A percentile compares a stretch with the other conserved stretches of the same genome.
Conservation (phyloP, 2,113 vertebrate species). For the Chaenogobius annularis region DNA sequence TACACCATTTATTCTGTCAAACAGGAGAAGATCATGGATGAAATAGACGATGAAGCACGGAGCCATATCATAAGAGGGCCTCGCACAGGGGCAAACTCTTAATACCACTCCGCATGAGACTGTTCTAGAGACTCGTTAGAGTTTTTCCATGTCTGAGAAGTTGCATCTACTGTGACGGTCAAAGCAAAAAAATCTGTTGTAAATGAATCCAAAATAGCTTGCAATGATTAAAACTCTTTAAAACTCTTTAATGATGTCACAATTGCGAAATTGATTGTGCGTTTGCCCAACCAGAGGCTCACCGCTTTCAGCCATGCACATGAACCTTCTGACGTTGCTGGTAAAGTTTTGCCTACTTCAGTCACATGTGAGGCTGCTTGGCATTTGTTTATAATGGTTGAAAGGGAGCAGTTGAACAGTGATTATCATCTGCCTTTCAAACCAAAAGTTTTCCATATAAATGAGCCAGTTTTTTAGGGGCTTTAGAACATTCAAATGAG, state of each 20-base stretch:
- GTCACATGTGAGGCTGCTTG: no score
- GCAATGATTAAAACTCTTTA: no score
- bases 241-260: no score
- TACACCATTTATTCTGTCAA: conserved; percentile 71
- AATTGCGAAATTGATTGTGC: no score
- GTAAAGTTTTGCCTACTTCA: background rate
- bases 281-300: no score
- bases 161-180: no score
- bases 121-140: background rate
- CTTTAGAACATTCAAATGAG: background rate
- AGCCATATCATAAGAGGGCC: conserved; percentile 56
- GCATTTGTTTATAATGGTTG: no score
- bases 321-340: no score
- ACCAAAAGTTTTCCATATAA: background rate
- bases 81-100: conserved; percentile 69
- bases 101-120: background rate
- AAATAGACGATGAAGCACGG: conserved; percentile 66
- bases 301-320: no score
- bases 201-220: no score
- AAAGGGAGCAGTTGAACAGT: background rate
- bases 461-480: background rate
- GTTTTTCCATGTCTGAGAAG: no score
- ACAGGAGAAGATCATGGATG: conserved; percentile 67
- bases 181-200: no score
- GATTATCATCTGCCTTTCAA: background rate